Evolutionary conservation across 1,140 invertebrate genomes (phyloP).

Genomic region (Bombus confusus): DNA sequence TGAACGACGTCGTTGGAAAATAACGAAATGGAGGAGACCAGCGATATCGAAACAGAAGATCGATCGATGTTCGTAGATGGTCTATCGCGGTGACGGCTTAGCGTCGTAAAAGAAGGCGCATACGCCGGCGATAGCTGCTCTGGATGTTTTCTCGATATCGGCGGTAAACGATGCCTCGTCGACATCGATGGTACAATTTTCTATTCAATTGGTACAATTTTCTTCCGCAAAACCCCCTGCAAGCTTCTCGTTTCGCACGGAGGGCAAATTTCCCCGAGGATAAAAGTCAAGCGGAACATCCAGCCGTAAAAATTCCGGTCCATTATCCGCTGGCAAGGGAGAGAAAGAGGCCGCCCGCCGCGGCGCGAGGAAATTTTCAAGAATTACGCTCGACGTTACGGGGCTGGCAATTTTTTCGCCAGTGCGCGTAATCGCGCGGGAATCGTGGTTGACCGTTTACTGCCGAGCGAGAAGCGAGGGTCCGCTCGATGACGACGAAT

Average conservation of each 20-base stretch:
- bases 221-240: not conserved
- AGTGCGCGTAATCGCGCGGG: not conserved
- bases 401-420: not conserved
- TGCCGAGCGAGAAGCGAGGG: slow-evolving; percentile 26
- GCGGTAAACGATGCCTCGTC: not conserved
- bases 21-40: no score
- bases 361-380: not conserved
- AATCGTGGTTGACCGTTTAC: slow-evolving; percentile 50
- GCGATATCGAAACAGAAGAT: no score
- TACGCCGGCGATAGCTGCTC: not conserved
- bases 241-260: not conserved
- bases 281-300: not conserved
- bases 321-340: not conserved
- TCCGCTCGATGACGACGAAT: slow-evolving; percentile 56
- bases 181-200: not conserved
- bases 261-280: not conserved
- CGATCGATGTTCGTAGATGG: no score
- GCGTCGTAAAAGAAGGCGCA: not conserved
- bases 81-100: not conserved
- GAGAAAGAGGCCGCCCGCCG: not conserved
- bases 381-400: not conserved
- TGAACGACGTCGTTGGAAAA: no score
- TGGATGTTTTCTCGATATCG: not conserved
- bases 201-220: not conserved
- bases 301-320: not conserved